Conservation (phyloP, 1,140 invertebrate species). For the Drosophila varians region DNA sequence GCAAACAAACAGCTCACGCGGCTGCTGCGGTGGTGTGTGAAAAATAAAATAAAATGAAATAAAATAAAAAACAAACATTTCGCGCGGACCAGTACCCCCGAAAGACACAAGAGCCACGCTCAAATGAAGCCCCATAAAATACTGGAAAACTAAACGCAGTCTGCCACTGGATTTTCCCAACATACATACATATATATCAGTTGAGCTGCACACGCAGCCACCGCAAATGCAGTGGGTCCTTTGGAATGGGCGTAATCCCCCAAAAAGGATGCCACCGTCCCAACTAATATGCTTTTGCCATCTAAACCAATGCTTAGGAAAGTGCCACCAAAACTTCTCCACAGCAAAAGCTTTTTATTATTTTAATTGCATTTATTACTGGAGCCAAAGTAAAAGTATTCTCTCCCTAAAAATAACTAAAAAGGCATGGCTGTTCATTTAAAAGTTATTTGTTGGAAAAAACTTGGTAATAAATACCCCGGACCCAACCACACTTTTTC, state of each 20-base stretch:
- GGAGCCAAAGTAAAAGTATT: neutral
- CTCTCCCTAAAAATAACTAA: neutral
- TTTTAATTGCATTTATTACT: neutral
- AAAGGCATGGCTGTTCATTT: neutral
- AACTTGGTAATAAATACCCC: neutral
- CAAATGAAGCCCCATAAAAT: conserved; percentile 46
- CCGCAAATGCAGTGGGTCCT: conserved; percentile 12
- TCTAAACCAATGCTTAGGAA: neutral
- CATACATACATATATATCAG: conserved; percentile 44
- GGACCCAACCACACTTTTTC: too few species aligned
- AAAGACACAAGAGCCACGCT: conserved; percentile 6
- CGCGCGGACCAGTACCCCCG: neutral
- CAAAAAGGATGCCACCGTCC: neutral
- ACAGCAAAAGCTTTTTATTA: neutral
- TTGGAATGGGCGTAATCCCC: conserved; percentile 17
- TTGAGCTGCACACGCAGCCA: conserved; percentile 28
- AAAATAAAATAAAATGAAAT: conserved; percentile 41
- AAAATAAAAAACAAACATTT: conserved; percentile 21
- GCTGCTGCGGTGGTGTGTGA: conserved; percentile 44
- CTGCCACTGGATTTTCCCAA: conserved; percentile 38
- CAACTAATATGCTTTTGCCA: neutral
- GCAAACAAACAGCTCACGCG: conserved; percentile 61
- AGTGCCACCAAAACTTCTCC: neutral
- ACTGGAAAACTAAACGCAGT: conserved; percentile 55
- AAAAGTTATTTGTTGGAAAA: neutral